These are phyloP conservation scores for Paraplagusia blochii DNA, from an alignment of 2,113 vertebrate genomes.

Conservation along the genomic window DNA sequence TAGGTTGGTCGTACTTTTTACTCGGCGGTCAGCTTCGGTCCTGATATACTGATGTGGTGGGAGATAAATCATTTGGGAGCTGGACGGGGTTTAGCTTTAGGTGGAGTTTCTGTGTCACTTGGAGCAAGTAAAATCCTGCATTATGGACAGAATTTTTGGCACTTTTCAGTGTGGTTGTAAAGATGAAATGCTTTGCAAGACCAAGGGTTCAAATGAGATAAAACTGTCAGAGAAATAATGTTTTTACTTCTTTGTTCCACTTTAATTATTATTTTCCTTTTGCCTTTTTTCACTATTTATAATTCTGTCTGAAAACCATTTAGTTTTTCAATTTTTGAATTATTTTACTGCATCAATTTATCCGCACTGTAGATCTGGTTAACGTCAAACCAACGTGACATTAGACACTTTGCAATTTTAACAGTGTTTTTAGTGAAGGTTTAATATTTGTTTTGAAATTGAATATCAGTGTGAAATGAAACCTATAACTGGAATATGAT, in stretches of 20 bases:
- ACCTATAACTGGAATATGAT: neutral
- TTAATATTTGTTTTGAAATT: neutral
- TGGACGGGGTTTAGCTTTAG: constrained; percentile 12
- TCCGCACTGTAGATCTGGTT: neutral
- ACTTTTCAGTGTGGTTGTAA: constrained; percentile 16
- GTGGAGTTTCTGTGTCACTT: constrained; percentile 17
- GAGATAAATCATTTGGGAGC: constrained; percentile 7
- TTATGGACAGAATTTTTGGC: constrained; percentile 14
- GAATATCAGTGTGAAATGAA: neutral
- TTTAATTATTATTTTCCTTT: neutral
- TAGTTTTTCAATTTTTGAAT: neutral
- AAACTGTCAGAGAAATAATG: constrained; percentile 11
- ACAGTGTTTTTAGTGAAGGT: neutral
- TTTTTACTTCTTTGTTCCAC: neutral
- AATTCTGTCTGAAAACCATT: neutral
- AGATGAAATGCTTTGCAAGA: constrained; percentile 16
- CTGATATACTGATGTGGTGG: neutral
- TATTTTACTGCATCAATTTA: neutral
- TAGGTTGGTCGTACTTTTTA: neutral
- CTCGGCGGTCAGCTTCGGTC: neutral
- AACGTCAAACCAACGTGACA: neutral
- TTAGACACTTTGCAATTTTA: neutral
- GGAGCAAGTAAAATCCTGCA: constrained; percentile 4
- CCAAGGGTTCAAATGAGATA: constrained; percentile 3
- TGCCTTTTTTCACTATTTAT: neutral